Evolutionary conservation across 2,888 invertebrate species (phyloP).

Genomic region (Strigamia crassipes): DNA sequence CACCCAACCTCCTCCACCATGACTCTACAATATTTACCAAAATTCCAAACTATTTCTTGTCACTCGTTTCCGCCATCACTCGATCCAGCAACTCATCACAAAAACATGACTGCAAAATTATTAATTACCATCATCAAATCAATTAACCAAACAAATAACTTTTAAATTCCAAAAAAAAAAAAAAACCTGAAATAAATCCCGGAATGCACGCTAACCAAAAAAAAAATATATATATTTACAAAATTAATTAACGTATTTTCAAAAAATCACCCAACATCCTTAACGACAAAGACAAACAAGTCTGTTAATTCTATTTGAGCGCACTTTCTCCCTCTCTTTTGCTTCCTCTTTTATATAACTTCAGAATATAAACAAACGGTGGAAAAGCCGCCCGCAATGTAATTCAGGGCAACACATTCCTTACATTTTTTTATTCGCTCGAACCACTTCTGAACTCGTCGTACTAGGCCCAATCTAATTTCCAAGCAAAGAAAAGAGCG

Average conservation of each 20-base stretch:
- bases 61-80: too few species aligned
- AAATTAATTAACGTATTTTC: background rate
- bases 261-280: background rate
- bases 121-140: too few species aligned
- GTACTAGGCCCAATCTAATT: slow-evolving; percentile 2
- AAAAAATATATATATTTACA: background rate
- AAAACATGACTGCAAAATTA: too few species aligned
- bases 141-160: too few species aligned
- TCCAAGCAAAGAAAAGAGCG: background rate
- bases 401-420: slow-evolving; percentile 10
- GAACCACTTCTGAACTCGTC: slow-evolving; percentile 10
- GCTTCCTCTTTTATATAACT: background rate
- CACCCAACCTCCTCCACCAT: background rate
- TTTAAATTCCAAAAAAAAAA: too few species aligned
- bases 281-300: slow-evolving; percentile 10
- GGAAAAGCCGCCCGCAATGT: background rate
- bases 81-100: too few species aligned
- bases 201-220: background rate
- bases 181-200: background rate
- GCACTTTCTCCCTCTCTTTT: background rate
- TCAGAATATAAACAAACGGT: background rate
- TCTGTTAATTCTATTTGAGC: slow-evolving; percentile 4
- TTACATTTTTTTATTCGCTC: background rate
- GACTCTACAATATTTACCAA: background rate
- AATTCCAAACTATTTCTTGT: too few species aligned